Evolutionary conservation across 2,113 vertebrate species (phyloP).

Genomic region (Cranoglanis bouderius): DNA sequence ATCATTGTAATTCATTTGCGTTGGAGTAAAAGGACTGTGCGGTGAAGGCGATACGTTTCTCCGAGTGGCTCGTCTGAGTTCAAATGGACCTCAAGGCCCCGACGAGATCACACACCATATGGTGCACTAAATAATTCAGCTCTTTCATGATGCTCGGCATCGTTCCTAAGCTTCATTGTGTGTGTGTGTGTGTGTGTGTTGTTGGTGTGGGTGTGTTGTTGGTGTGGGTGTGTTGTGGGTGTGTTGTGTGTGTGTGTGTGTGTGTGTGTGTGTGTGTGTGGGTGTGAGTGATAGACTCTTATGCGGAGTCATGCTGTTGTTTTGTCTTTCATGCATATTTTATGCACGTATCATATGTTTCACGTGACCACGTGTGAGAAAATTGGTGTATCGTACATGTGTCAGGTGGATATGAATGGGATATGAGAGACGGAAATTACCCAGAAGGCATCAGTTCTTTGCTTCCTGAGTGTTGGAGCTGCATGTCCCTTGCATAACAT

Average conservation of each 20-base stretch:
- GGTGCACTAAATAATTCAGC: conserved; percentile 52
- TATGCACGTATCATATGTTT: conserved; percentile 31
- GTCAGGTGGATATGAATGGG: neutral
- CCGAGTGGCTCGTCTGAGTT: neutral
- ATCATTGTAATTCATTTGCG: neutral
- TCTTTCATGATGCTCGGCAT: conserved; percentile 25
- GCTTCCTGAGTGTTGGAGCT: neutral
- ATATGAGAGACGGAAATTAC: neutral
- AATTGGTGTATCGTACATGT: neutral
- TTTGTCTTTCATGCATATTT: conserved; percentile 50
- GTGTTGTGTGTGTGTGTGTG: conserved; percentile 28
- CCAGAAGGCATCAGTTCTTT: neutral
- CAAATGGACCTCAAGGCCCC: conserved; percentile 2
- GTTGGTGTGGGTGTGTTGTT: conserved; percentile 27
- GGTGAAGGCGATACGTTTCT: neutral
- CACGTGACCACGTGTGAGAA: conserved; percentile 17
- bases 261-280: conserved; percentile 31
- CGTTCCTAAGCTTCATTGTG: conserved; percentile 1
- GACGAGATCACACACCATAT: conserved; percentile 16
- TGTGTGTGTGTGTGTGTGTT: conserved; percentile 28
- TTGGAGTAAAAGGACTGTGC: neutral
- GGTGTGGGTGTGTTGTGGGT: conserved; percentile 30
- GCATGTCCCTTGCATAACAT: neutral
- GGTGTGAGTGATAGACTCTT: conserved; percentile 23
- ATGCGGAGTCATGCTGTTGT: conserved; percentile 45